phyloP scores from a whole-genome alignment of 2,113 vertebrate species.

The Sander lucioperca region DNA sequence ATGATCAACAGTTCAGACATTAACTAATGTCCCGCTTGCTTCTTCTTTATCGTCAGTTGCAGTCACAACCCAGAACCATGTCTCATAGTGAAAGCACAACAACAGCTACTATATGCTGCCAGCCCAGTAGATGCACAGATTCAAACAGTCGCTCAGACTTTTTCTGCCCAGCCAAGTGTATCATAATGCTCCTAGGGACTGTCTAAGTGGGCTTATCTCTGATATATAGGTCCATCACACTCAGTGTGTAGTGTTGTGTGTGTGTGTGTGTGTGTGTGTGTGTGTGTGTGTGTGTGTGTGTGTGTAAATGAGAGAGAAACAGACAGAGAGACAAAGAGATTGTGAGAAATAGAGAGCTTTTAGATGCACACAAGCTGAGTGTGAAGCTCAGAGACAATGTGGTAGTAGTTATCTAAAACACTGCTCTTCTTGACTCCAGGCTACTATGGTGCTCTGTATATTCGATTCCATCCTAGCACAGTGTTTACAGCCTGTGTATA shows the following conservation, averaged over 20 bases:
- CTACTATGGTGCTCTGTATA: constrained; percentile 20
- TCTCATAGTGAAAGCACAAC: constrained; percentile 46
- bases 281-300: background rate
- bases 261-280: constrained; percentile 13
- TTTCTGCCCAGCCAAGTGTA: constrained; percentile 58
- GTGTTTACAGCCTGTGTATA: constrained; percentile 47
- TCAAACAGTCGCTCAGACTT: constrained; percentile 29
- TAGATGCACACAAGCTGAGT: constrained; percentile 29
- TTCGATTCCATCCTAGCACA: constrained; percentile 20
- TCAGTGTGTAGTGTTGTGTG: constrained; percentile 22
- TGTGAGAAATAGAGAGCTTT: constrained; percentile 42
- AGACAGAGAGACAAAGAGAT: constrained; percentile 1
- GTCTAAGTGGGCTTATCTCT: constrained; percentile 53
- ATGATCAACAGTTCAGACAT: background rate
- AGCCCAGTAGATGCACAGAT: constrained; percentile 12
- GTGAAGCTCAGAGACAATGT: constrained; percentile 35
- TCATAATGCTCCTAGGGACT: constrained; percentile 45
- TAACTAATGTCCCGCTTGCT: background rate
- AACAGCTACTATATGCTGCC: constrained; percentile 48
- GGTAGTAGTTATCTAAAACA: constrained; percentile 25
- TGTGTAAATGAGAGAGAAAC: background rate
- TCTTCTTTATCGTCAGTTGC: constrained; percentile 1
- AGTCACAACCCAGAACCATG: constrained; percentile 16
- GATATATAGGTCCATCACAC: constrained; percentile 50
- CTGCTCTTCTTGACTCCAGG: constrained; percentile 28